Evolutionary conservation across 92 coral and sea anemone genomes (phyloP).

Genomic region (Epizoanthus illoricatus): DNA sequence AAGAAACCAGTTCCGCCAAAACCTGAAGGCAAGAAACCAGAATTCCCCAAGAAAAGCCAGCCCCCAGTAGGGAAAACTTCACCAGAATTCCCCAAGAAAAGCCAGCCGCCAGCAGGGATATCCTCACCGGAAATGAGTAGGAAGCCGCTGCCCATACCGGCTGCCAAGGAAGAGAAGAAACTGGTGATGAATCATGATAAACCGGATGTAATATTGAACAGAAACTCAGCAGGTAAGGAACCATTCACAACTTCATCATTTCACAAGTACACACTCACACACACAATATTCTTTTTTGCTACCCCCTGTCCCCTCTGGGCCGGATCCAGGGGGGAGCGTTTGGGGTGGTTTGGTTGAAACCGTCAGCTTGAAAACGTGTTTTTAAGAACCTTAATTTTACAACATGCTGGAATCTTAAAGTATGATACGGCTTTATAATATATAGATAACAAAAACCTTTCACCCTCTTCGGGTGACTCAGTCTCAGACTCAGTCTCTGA

Average conservation of each 20-base stretch:
- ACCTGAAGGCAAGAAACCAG: constrained; percentile 50
- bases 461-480: too few relatives aligned
- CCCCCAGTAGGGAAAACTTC: background rate
- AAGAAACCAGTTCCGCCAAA: constrained; percentile 59
- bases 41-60: constrained; percentile 26
- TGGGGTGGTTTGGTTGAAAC: too few relatives aligned
- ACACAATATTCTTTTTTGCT: background rate
- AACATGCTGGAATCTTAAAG: too few relatives aligned
- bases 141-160: constrained; percentile 33
- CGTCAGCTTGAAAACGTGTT: too few relatives aligned
- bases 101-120: background rate
- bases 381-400: too few relatives aligned
- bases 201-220: background rate
- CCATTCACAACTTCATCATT: background rate
- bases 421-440: too few relatives aligned
- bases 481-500: too few relatives aligned
- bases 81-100: background rate
- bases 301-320: too few relatives aligned
- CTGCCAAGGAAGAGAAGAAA: constrained; percentile 29
- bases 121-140: background rate
- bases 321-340: too few relatives aligned
- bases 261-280: background rate
- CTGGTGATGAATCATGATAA: background rate
- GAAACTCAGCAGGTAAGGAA: constrained; percentile 9
- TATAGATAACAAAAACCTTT: too few relatives aligned